Conservation (phyloP, 2,797 vertebrate genomes). For the Anabacerthia variegaticeps region DNA sequence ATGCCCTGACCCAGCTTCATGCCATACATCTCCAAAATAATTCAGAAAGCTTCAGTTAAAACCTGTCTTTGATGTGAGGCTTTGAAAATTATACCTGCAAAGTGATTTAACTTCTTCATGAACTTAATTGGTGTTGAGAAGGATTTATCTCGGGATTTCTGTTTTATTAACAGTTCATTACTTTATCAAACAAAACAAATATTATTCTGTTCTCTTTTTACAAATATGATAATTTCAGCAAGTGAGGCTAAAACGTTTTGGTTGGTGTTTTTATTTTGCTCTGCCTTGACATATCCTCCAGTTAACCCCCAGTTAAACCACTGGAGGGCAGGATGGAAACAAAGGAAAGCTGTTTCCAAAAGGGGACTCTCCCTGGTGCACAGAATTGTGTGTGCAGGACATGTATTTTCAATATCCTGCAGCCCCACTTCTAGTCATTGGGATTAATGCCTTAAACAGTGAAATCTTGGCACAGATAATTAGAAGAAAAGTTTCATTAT, state of each 20-base stretch:
- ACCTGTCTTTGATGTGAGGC: neutral
- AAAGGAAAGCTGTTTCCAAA: neutral
- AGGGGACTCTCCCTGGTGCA: neutral
- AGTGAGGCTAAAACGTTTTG: neutral
- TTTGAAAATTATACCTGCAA: neutral
- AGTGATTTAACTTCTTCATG: neutral
- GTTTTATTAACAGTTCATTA: neutral
- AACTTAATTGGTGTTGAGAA: neutral
- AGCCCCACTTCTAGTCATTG: neutral
- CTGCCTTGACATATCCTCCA: neutral
- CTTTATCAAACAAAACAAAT: neutral
- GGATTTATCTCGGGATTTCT: neutral
- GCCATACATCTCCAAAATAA: neutral
- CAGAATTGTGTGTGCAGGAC: neutral
- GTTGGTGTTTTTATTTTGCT: neutral
- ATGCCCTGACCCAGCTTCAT: neutral
- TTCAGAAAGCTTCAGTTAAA: neutral
- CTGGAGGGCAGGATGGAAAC: slow-evolving; percentile 66
- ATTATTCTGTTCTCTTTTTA: neutral
- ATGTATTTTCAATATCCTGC: neutral
- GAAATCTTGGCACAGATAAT: neutral
- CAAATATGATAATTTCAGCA: neutral
- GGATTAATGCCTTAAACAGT: neutral
- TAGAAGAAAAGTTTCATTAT: neutral
- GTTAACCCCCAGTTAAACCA: slow-evolving; percentile 5